Evolutionary conservation across 2,113 vertebrate species (phyloP).

Genomic region (Corapipo altera): DNA sequence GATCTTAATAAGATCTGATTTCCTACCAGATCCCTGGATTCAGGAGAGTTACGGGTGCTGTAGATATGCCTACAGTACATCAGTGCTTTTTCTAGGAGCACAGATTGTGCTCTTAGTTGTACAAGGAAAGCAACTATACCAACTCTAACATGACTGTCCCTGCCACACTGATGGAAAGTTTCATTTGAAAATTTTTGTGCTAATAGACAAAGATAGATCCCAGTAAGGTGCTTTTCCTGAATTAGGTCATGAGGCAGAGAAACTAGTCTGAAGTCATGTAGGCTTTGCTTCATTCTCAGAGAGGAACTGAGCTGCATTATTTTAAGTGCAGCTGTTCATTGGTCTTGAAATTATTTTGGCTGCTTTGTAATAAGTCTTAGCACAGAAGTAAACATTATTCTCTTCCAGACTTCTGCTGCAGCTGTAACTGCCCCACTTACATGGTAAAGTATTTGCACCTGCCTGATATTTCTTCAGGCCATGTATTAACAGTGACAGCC

Average conservation of each 20-base stretch:
- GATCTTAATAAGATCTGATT: background rate
- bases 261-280: background rate
- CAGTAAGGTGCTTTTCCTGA: background rate
- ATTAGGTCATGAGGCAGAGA: background rate
- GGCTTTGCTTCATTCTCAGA: background rate
- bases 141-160: background rate
- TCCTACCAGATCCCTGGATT: background rate
- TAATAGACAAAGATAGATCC: background rate
- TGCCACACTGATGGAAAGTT: background rate
- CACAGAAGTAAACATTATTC: background rate
- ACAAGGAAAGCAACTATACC: background rate
- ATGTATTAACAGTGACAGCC: background rate
- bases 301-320: background rate
- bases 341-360: background rate
- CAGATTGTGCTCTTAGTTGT: background rate
- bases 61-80: background rate
- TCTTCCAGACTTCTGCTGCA: background rate
- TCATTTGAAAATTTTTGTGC: background rate
- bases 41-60: background rate
- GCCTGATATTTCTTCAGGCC: constrained; percentile 14
- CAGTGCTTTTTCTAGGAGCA: background rate
- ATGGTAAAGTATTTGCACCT: background rate
- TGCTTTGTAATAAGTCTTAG: background rate
- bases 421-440: background rate
- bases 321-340: background rate